Percentiles rank a stretch among this genome's conserved stretches.
Conservation (phyloP, 2,113 vertebrate genomes). For the Sphaerodactylus townsendi region DNA sequence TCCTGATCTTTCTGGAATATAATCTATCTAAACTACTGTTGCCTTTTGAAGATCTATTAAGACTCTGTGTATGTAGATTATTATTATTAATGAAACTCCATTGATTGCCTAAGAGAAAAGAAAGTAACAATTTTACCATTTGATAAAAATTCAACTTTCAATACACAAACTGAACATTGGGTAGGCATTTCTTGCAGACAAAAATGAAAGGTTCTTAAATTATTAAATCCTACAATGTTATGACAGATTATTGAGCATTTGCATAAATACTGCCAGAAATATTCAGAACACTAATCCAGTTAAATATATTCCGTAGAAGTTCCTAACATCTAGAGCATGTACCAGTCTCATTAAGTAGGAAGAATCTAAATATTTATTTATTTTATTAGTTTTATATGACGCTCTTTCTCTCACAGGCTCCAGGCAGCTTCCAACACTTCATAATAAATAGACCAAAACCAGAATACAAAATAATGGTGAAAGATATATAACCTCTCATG, state of each 20-base stretch:
- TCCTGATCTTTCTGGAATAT: constrained; percentile 97
- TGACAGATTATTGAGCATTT: not conserved
- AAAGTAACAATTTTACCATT: not conserved
- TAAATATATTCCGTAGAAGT: not conserved
- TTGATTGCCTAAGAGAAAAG: constrained; percentile 84
- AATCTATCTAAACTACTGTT: constrained; percentile 95
- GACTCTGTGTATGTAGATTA: constrained; percentile 92
- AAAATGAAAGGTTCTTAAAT: not conserved
- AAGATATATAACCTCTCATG: too few relatives aligned
- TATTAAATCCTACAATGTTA: not conserved
- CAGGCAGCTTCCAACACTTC: too few relatives aligned
- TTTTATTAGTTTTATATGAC: too few relatives aligned
- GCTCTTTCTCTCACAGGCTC: too few relatives aligned
- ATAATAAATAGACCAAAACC: too few relatives aligned
- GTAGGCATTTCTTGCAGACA: not conserved
- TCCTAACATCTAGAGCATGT: not conserved
- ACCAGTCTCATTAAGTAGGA: not conserved
- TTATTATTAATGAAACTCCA: constrained; percentile 99
- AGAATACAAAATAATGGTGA: too few relatives aligned
- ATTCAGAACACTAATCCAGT: not conserved
- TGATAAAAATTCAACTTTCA: not conserved
- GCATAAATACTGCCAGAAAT: not conserved
- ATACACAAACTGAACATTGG: not conserved
- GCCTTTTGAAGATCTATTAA: constrained; percentile 90
- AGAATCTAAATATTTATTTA: not conserved